Evolutionary conservation across 2,888 invertebrate genomes (phyloP), one percentile per base, ranked within the genome.

Genomic region (Drosophila gaucha): DNA sequence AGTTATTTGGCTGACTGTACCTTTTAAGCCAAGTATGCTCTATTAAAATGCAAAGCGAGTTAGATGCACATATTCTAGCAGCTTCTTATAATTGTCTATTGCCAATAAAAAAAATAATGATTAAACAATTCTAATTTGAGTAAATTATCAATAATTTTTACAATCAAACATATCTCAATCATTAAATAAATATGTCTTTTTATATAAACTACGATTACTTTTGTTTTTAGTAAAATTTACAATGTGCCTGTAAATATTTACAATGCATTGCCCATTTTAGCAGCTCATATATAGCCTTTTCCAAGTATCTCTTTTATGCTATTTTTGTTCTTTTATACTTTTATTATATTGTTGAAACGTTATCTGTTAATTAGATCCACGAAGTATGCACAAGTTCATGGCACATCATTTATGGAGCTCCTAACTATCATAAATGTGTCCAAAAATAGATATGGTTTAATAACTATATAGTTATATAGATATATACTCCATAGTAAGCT

Each of bases 341-440:
- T 26, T 8, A 12, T 41, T 55, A 55, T 57, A 31, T 31, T 24
- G 30, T 9, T 26, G 30, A 26, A 39, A 52, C 16, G 30, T 39
- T 55, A 26, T 20, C 14, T 41, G 12, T 33, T 55, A 57, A 57
- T 57, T 55, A 41, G 31, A 26, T 6, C 12, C 39, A 36, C 14
- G 43, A 14, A 58, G 6, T 31, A 46, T n/a, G 5, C 31, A 39
- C 12, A 26, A 12, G 14, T 46, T 59, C 38, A 58, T 20, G 12
- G 22, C 22, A 8, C n/a, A 26, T 30, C 9, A 54, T 31, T 26
- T 4, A 20, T 26, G 12, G 35, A 12, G 30, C 6, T 57, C 36
- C 5, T 43, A n/a, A n/a, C n/a, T n/a, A 36, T 57, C 57, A 35
- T 44, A 59, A 57, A 58, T n/a, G 28, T 28, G 26, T 3, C 43